Base-by-base conservation (phyloP, 2,888 invertebrate species). In the Patella pellucida region DNA sequence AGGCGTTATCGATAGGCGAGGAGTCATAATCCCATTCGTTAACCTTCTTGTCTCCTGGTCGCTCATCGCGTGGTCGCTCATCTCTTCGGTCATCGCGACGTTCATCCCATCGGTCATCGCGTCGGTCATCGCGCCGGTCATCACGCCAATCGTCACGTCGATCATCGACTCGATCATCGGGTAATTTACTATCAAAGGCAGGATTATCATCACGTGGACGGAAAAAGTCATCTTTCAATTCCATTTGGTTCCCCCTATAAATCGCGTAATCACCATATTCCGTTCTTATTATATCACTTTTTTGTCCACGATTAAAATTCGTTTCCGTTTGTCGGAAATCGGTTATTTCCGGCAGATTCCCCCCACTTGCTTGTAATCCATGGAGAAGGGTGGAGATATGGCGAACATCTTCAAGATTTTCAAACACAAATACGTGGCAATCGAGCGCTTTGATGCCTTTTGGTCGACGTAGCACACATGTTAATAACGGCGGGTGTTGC, bases 391-490 rank as follows among this genome's bases (percentile, higher is more conserved):
- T 78, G 68, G 52, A 73, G n/a, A 87, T 81, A 71, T 80, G 76
- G 16, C 85, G 73, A 52, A 85, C 86, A 75, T 85, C 83, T 15
- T 82, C 81, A 19, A 78, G 78, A 12, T 78, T 81, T 54, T 85
- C 85, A 79, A 85, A 97, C 88, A 99, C 97, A 92, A 99, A 99
- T 81, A 98, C 97, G 92, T 99, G 99, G 92, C 99, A 99, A 92
- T 99, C 99, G 81, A 99, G 93, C 76, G 98, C 98, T 92, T 98
- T 98, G 85, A 99, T 98, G 74, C 99, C 99, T 72, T 96, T 95
- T 70, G 98, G 98, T 82, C 99, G 94, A 71, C 99, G 94, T 85
- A 99, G 93, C 80, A 99, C 98, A 85, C 98, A 98, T 68, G 98
- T 98, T 91, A 99, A 97, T 79, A 99, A 93, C 51, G 99, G 98